Evolutionary conservation across 2,888 invertebrate species (phyloP).

Genomic region (Spicauda simplicius): DNA sequence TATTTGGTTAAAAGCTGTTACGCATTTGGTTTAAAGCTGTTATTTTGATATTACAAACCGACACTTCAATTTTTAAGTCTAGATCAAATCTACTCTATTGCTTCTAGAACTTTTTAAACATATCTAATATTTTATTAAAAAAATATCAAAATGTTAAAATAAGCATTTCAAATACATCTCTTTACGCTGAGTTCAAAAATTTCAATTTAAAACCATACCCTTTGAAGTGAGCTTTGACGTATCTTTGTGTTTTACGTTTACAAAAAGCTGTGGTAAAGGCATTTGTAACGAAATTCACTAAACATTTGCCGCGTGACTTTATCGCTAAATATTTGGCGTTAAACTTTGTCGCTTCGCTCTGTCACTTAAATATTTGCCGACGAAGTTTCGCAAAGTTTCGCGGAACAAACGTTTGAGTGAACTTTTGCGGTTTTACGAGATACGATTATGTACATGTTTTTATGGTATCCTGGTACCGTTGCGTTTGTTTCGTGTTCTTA

Average conservation of each 20-base stretch:
- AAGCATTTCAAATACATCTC: neutral
- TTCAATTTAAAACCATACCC: conserved; percentile 9
- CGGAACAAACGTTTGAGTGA: conserved; percentile 15
- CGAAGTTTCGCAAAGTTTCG: conserved; percentile 15
- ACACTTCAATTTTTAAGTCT: no score
- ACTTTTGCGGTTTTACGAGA: conserved; percentile 15
- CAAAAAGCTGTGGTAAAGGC: conserved; percentile 14
- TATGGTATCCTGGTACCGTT: neutral
- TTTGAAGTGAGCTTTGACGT: neutral
- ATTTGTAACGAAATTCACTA: conserved; percentile 24
- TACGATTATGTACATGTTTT: conserved; percentile 5
- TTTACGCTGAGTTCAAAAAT: neutral
- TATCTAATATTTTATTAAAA: no score
- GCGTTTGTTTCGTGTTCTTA: neutral
- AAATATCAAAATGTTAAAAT: no score
- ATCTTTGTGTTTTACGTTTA: conserved; percentile 10
- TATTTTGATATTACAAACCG: no score
- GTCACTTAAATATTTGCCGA: conserved; percentile 22
- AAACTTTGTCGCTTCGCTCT: conserved; percentile 8
- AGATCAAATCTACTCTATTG: no score
- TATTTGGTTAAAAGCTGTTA: no score
- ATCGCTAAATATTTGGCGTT: conserved; percentile 26
- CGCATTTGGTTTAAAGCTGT: no score
- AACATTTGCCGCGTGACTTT: conserved; percentile 22
- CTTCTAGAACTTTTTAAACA: no score